These are phyloP conservation scores for Ornithorhynchus anatinus DNA, from an alignment of 2,113 vertebrate species.

Conservation along the genomic window DNA sequence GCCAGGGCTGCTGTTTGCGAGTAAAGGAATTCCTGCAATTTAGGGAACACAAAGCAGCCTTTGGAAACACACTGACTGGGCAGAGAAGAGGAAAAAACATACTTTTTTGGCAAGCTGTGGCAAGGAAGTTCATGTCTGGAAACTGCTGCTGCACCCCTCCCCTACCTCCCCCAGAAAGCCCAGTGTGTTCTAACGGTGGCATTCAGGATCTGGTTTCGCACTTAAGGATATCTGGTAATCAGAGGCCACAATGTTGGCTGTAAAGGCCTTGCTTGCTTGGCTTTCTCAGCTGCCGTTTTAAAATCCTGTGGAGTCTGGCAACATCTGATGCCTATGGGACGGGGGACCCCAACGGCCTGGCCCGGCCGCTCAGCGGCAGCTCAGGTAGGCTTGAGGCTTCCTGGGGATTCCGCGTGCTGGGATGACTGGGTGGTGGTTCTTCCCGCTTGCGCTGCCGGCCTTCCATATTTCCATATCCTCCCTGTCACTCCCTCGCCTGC, in stretches of 20 bases:
- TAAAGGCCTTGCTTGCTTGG: neutral
- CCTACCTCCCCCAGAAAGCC: constrained; percentile 4
- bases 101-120: constrained; percentile 7
- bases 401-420: too few species aligned
- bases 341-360: too few species aligned
- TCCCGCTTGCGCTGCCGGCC: too few species aligned
- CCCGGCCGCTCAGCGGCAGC: too few species aligned
- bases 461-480: too few species aligned
- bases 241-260: neutral
- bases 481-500: too few species aligned
- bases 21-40: constrained; percentile 56
- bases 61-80: neutral
- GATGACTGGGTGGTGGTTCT: too few species aligned
- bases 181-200: neutral
- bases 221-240: neutral
- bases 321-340: too few species aligned
- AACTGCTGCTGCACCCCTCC: neutral
- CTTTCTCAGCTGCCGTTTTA: neutral
- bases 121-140: constrained; percentile 32
- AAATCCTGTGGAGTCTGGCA: too few species aligned
- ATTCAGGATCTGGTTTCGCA: neutral
- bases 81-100: constrained; percentile 9
- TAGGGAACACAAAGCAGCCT: constrained; percentile 30
- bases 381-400: too few species aligned
- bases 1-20: neutral